Conservation (phyloP, 2,888 invertebrate genomes). For the Diarsia dahlii region DNA sequence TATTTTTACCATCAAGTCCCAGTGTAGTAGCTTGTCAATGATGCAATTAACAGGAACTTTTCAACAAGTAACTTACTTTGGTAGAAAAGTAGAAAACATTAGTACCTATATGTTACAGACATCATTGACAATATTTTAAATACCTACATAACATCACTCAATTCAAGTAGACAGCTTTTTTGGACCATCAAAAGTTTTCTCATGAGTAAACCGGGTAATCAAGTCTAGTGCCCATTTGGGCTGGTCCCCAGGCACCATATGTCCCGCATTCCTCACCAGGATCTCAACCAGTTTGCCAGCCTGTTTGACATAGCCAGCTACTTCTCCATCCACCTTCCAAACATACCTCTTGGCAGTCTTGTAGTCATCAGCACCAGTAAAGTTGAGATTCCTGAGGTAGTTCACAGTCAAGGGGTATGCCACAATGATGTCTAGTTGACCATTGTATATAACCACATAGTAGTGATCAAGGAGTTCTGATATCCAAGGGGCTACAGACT, state of each 20-base stretch:
- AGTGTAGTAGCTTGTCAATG: background rate
- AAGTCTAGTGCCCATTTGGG: slow-evolving; percentile 94
- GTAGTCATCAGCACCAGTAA: slow-evolving; percentile 92
- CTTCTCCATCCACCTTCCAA: slow-evolving; percentile 93
- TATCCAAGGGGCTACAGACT: slow-evolving; percentile 94
- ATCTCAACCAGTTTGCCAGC: slow-evolving; percentile 94
- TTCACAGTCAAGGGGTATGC: slow-evolving; percentile 96
- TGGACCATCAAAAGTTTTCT: slow-evolving; percentile 82
- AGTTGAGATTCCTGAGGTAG: slow-evolving; percentile 93
- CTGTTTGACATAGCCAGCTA: slow-evolving; percentile 94
- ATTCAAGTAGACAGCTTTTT: slow-evolving; percentile 55
- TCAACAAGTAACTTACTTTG: background rate
- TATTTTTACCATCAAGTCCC: slow-evolving; percentile 6
- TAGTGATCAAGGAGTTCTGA: slow-evolving; percentile 93
- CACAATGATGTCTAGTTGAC: slow-evolving; percentile 97
- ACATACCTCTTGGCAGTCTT: slow-evolving; percentile 92
- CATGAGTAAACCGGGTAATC: slow-evolving; percentile 92
- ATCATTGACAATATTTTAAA: slow-evolving; percentile 4
- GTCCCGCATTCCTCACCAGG: slow-evolving; percentile 94
- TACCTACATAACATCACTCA: slow-evolving; percentile 10
- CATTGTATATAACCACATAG: slow-evolving; percentile 95
- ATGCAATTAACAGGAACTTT: slow-evolving; percentile 7
- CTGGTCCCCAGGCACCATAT: slow-evolving; percentile 95
- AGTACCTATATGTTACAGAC: slow-evolving; percentile 3
- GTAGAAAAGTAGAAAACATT: background rate